phyloP scores from a whole-genome alignment of 2,797 vertebrate genomes.

The Myotis planiceps region DNA sequence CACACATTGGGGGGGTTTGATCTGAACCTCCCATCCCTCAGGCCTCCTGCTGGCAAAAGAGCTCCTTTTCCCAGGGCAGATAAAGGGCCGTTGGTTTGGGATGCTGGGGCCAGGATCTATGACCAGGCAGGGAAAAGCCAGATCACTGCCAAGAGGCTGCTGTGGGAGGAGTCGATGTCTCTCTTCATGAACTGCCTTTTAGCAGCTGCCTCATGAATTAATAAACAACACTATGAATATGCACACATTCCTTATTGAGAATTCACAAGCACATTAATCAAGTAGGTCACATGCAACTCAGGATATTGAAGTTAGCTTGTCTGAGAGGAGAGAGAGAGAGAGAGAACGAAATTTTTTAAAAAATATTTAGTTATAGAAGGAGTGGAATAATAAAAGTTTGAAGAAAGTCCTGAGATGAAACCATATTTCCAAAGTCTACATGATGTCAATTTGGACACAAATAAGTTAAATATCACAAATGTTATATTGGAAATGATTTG shows the following conservation, averaged over 20 bases:
- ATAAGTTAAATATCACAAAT: not conserved
- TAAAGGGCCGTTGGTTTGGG: not conserved
- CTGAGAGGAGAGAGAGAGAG: not conserved
- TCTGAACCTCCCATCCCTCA: conserved; percentile 9
- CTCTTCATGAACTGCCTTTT: conserved; percentile 66
- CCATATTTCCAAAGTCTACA: not conserved
- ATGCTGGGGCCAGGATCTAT: not conserved
- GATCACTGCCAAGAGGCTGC: conserved; percentile 21
- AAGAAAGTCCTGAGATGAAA: conserved; percentile 2
- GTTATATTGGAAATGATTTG: not conserved
- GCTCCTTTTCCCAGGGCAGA: conserved; percentile 15
- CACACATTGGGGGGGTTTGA: conserved; percentile 62
- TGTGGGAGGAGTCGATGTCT: conserved; percentile 59
- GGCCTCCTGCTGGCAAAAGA: conserved; percentile 35
- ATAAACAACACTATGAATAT: conserved; percentile 85
- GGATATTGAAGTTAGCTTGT: conserved; percentile 78
- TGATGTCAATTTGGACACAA: not conserved
- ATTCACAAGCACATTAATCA: conserved; percentile 82
- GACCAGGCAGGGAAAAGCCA: not conserved
- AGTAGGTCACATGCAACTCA: conserved; percentile 68
- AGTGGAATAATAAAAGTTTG: not conserved
- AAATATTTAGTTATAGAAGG: conserved; percentile 9
- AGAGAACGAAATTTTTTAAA: too few relatives aligned
- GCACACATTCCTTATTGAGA: conserved; percentile 80
- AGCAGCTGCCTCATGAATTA: conserved; percentile 87